A percentile compares a stretch with the other conserved stretches of the same genome.
phyloP scores from a whole-genome alignment of 2,113 vertebrate genomes.

The Vanacampus margaritifer region DNA sequence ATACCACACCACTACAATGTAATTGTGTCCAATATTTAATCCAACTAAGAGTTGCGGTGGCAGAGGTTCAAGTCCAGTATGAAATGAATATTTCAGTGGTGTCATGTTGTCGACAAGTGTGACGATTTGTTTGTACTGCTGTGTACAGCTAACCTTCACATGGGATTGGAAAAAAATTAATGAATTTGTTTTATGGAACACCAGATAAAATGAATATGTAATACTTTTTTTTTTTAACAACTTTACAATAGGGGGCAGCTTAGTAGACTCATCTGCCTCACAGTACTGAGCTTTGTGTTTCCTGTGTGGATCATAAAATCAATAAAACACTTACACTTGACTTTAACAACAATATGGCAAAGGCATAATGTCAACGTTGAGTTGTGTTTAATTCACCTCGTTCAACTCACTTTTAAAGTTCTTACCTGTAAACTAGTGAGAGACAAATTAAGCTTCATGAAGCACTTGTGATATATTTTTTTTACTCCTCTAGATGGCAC shows the following conservation, averaged over 20 bases:
- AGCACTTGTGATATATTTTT: no score
- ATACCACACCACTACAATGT: slow-evolving; percentile 62
- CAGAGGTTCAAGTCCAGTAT: slow-evolving; percentile 59
- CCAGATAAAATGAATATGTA: not conserved
- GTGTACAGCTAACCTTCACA: slow-evolving; percentile 15
- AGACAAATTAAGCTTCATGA: no score
- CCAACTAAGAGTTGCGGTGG: slow-evolving; percentile 66
- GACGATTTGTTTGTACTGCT: slow-evolving; percentile 37
- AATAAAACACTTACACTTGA: no score
- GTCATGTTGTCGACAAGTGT: slow-evolving; percentile 43
- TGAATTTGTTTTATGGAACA: slow-evolving; percentile 12
- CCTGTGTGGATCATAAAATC: no score
- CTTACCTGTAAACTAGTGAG: no score
- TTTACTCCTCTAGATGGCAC: no score
- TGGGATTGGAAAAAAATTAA: not conserved
- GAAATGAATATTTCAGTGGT: slow-evolving; percentile 66
- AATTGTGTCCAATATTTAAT: slow-evolving; percentile 73
- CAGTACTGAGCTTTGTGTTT: no score
- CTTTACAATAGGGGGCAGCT: not conserved
- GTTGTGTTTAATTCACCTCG: no score
- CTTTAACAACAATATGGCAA: no score
- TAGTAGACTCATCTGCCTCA: no score
- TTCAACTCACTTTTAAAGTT: no score
- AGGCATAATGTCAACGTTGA: no score
- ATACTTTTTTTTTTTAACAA: not conserved